Evolutionary conservation across 1,140 invertebrate species (phyloP), one percentile per base, ranked within the genome.

Genomic region (Brachionus sp.): DNA sequence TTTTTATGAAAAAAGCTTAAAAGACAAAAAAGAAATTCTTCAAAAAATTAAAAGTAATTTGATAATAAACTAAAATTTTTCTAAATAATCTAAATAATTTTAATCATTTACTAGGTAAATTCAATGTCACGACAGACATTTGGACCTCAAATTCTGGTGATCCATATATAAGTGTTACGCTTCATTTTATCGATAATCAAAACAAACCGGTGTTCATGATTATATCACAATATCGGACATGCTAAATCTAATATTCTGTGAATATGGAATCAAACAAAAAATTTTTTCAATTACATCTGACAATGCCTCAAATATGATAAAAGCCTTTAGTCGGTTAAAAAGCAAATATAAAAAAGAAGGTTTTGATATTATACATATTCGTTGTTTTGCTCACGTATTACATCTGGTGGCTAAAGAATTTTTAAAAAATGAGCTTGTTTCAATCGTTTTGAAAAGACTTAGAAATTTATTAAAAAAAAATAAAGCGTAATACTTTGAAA

Each of bases 21-120:
- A 33, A 33, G 62, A 66, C 23, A 66, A 35, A 66, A 66, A 66
- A n/a, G 23, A 66, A 66, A 66, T 66, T 66, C 29, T 66, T 25
- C 23, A 66, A 25, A 66, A 66, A 66, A 66, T 66, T 66, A 66
- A 66, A 66, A 66, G 62, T 66, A 66, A 66, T 33, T 66, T 53
- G 46, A 53, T 53, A 53, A 53, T 53, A 53, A 53, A 53, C 46
- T 53, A 53, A 53, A 53, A 53, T 53, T 53, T 53, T 53, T 53
- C 46, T 53, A 53, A 53, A 66, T 66, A 33, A 66, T 66, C 12
- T 66, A 29, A 66, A 33, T 66, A 33, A 66, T 66, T 66, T 33
- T 33, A 66, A 33, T 66, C 9, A 66, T 66, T 33, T 29, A 33
- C 29, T 33, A 66, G 62, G 25, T n/a, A 66, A 62, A 62, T 62